Evolutionary conservation across 2,797 vertebrate genomes (phyloP).

Genomic region (Silurus lanzhouensis): DNA sequence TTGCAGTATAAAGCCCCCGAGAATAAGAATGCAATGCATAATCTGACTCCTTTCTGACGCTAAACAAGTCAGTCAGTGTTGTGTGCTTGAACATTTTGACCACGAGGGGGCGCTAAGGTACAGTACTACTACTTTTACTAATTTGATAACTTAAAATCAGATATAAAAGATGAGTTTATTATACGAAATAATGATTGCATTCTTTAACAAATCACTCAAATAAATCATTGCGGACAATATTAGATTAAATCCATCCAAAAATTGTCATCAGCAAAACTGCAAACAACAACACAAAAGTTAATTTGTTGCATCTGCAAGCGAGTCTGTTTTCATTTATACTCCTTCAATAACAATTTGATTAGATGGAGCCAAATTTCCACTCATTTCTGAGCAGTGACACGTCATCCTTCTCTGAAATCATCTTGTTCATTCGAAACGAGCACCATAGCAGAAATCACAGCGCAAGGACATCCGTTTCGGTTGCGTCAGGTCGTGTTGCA

Average conservation of each 20-base stretch:
- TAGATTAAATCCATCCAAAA: neutral
- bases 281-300: conserved; percentile 40
- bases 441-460: conserved; percentile 14
- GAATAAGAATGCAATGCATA: neutral
- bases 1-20: neutral
- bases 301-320: conserved; percentile 55
- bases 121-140: neutral
- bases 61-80: neutral
- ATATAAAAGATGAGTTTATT: neutral
- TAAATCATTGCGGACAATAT: neutral
- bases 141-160: neutral
- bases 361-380: conserved; percentile 65
- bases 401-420: conserved; percentile 47
- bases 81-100: conserved; percentile 29
- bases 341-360: conserved; percentile 56
- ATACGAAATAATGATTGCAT: neutral
- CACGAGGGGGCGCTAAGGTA: conserved; percentile 65
- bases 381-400: conserved; percentile 49
- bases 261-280: conserved; percentile 28
- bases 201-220: neutral
- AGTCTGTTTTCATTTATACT: conserved; percentile 66
- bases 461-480: conserved; percentile 9
- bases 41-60: neutral
- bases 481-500: conserved; percentile 24
- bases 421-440: conserved; percentile 16